Conservation (phyloP, 2,888 invertebrate genomes). For the Chrysina gloriosa region DNA sequence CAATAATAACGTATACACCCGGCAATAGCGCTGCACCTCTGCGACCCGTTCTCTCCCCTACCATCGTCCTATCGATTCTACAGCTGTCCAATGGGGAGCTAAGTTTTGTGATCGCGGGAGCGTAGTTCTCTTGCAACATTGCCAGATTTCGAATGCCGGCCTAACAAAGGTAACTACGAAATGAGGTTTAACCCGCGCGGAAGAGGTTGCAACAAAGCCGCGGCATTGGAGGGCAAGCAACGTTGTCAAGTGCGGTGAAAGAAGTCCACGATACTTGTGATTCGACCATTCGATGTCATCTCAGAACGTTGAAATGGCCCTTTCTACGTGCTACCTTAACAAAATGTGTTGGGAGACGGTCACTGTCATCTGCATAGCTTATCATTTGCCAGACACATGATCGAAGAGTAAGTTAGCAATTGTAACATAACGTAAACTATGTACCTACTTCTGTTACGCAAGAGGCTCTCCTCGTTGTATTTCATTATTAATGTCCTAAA, state of each 20-base stretch:
- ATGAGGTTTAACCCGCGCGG: slow-evolving; percentile 47
- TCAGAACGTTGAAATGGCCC: slow-evolving; percentile 51
- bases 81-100: slow-evolving; percentile 73
- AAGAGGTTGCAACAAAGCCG: slow-evolving; percentile 45
- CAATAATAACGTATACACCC: slow-evolving; percentile 57
- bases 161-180: slow-evolving; percentile 52
- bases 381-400: slow-evolving; percentile 53
- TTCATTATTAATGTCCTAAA: not conserved
- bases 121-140: slow-evolving; percentile 68
- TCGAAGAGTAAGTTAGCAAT: slow-evolving; percentile 42
- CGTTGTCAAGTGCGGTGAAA: slow-evolving; percentile 55
- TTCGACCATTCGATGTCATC: slow-evolving; percentile 40
- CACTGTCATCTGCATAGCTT: slow-evolving; percentile 34
- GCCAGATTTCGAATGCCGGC: slow-evolving; percentile 56
- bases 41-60: slow-evolving; percentile 69
- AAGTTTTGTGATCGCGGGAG: slow-evolving; percentile 64
- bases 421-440: slow-evolving; percentile 30
- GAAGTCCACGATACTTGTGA: slow-evolving; percentile 40
- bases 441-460: slow-evolving; percentile 28
- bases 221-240: slow-evolving; percentile 52
- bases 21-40: slow-evolving; percentile 67
- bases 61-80: slow-evolving; percentile 74
- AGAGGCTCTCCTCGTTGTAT: slow-evolving; percentile 19
- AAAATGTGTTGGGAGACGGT: slow-evolving; percentile 44
- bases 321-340: slow-evolving; percentile 50